phyloP scores from a whole-genome alignment of 37 sponge, comb jelly and placozoan species.

The Beroe ovata region DNA sequence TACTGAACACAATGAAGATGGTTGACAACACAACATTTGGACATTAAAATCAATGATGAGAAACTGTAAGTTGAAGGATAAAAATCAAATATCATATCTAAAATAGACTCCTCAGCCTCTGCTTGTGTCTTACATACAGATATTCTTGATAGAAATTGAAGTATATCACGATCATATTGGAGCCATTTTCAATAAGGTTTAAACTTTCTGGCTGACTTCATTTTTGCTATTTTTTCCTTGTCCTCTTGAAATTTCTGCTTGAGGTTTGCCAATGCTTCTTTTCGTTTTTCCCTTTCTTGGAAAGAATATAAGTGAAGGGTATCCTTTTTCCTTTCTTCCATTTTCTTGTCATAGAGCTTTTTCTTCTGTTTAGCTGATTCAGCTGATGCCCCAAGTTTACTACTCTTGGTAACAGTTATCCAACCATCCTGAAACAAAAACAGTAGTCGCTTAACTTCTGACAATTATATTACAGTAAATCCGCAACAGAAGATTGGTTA shows the following conservation, averaged over 20 bases:
- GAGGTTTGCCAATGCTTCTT: not conserved
- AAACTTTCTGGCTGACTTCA: conserved; percentile 57
- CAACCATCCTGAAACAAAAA: conserved; percentile 34
- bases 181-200: conserved; percentile 7
- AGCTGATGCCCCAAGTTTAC: conserved; percentile 20
- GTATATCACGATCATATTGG: too few species aligned
- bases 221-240: conserved; percentile 61
- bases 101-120: too few species aligned
- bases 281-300: conserved; percentile 39
- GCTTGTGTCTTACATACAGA: too few species aligned
- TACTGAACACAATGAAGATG: too few species aligned
- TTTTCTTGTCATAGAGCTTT: conserved; percentile 25
- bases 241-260: conserved; percentile 63
- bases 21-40: too few species aligned
- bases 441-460: not conserved
- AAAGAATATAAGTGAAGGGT: conserved; percentile 42
- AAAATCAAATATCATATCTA: too few species aligned
- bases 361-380: conserved; percentile 53
- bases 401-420: conserved; percentile 59
- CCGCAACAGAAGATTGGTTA: not conserved
- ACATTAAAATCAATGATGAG: not conserved
- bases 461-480: not conserved
- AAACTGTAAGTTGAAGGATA: not conserved
- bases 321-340: conserved; percentile 38
- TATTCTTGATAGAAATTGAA: too few species aligned